A percentile compares a stretch with the other conserved stretches of the same genome.
Conservation (phyloP, 2,113 vertebrate genomes). For the Centrocercus urophasianus region DNA sequence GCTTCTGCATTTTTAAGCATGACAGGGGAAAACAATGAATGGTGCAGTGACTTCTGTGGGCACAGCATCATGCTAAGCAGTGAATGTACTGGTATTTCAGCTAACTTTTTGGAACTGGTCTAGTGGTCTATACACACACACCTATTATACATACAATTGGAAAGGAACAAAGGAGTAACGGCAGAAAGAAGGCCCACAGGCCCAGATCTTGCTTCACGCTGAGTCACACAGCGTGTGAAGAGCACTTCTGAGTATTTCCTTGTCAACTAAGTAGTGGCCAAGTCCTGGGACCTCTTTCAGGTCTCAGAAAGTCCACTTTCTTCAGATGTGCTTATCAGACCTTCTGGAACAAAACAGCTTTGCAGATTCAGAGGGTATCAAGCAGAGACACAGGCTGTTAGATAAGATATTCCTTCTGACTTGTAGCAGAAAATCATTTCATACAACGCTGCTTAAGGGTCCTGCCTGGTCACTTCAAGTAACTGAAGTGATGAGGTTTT, state of each 20-base stretch:
- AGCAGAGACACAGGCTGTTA: not conserved
- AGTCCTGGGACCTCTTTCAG: not conserved
- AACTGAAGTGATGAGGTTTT: not conserved
- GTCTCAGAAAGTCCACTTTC: not conserved
- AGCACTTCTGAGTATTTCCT: not conserved
- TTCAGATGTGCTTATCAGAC: not conserved
- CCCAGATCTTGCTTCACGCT: not conserved
- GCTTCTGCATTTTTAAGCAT: not conserved
- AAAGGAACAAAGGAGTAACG: not conserved
- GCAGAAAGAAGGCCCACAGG: not conserved
- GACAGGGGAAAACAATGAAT: not conserved
- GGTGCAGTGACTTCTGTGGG: not conserved
- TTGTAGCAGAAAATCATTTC: not conserved
- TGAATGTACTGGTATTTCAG: not conserved
- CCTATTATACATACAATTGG: not conserved
- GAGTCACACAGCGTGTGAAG: not conserved
- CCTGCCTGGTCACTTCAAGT: not conserved
- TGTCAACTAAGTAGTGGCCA: not conserved
- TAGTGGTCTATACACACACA: not conserved
- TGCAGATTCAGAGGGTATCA: not conserved
- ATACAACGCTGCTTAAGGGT: not conserved
- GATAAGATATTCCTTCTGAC: not conserved
- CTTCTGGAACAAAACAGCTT: not conserved
- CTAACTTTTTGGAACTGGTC: not conserved
- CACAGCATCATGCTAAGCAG: not conserved